Base-by-base conservation (phyloP, 2,113 vertebrate genomes). In the Microtus oregoni region DNA sequence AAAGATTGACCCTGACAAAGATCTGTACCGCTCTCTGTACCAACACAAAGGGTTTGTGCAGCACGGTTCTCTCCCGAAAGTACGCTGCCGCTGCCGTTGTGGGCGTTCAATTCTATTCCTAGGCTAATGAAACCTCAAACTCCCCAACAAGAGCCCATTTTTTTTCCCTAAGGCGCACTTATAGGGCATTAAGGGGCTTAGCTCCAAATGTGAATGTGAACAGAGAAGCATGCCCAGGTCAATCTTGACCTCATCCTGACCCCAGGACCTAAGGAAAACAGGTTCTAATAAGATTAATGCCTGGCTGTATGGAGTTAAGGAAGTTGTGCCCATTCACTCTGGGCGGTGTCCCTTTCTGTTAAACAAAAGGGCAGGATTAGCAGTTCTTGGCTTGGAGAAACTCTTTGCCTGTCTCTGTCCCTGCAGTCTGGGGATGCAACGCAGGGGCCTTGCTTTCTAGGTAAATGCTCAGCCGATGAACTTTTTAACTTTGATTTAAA, bases 281-380 rank as follows among this genome's bases (percentile, higher is more conserved):
- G 95, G 15, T 82, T 96, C 77, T 97, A 89, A 96, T 86, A 82
- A 97, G 91, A 96, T 97, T 83, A 93, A 81, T 68, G 65, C 76
- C 35, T 76, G 24, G 28, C 47, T 81, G 24, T 76, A 28, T 65
- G 89, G 86, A 86, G 52, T 72, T 86, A 67, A 83, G 73, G 41
- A 83, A 97, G 72, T 35, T 77, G 75, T 55, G 79, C 65, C 72
- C 72, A 76, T 55, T 96, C 50, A 52, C 78, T 2, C 19, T 41
- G 73, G 91, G 89, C 63, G 28, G 41, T 61, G 67, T 90, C 47
- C 55, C 55, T 93, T 94, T 79, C 88, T 70, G 35, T 90, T 96
- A 96, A 94, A 95, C 92, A 91, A 94, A 90, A 92, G 89, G 86
- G 26, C 50, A 55, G 52, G 75, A 87, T 92, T 96, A 94, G 82